phyloP scores from a whole-genome alignment of 2,888 invertebrate species.

The Kryphioiulus occultus region DNA sequence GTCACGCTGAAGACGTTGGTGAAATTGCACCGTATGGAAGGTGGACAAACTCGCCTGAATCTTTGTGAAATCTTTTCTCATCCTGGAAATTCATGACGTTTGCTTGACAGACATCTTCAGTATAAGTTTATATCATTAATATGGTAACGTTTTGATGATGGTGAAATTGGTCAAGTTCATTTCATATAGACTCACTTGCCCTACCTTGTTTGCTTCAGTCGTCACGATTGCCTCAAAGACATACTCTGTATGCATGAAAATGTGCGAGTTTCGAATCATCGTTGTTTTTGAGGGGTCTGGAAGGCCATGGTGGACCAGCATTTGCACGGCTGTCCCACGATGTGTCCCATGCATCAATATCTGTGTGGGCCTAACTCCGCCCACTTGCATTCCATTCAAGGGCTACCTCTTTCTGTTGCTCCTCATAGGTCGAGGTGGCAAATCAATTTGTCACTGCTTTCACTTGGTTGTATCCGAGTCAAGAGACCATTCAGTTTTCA shows the following conservation, averaged over 20 bases:
- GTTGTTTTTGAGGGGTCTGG: neutral
- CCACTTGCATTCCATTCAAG: neutral
- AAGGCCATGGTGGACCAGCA: neutral
- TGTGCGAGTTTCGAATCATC: neutral
- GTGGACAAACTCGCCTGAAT: too few species aligned
- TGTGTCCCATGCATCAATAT: conserved; percentile 19
- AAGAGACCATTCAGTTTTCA: conserved; percentile 22
- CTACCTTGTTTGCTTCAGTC: neutral
- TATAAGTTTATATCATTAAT: too few species aligned
- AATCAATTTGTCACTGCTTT: conserved; percentile 35
- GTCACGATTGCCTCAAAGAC: neutral
- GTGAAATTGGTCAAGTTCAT: neutral
- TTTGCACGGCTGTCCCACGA: conserved; percentile 1
- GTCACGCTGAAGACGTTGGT: neutral
- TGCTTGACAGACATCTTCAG: too few species aligned
- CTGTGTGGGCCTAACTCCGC: conserved; percentile 18
- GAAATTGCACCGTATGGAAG: too few species aligned
- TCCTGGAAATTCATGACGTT: too few species aligned
- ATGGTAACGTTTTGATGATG: neutral
- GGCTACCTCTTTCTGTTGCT: neutral
- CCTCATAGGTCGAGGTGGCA: neutral
- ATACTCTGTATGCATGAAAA: too few species aligned
- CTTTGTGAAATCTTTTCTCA: too few species aligned
- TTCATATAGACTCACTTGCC: too few species aligned
- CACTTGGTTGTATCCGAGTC: conserved; percentile 22